These are phyloP conservation scores for Zaprionus obscuricornis DNA, from an alignment of 2,888 invertebrate species.

Conservation along the genomic window DNA sequence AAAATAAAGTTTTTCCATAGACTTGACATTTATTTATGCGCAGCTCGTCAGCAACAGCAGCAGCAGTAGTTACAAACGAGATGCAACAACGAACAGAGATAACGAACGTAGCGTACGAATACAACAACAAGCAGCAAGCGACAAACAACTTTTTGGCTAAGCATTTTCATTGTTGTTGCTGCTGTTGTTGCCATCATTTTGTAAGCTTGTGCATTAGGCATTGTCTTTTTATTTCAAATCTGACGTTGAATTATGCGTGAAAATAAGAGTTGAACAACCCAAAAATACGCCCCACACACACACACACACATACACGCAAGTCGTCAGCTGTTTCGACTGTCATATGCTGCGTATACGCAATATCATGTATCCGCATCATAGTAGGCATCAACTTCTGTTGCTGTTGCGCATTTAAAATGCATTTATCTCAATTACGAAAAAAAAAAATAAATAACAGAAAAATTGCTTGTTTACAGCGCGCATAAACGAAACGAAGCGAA, in stretches of 20 bases:
- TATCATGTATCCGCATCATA: conserved; percentile 48
- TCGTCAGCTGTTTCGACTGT: background rate
- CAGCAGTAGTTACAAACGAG: conserved; percentile 29
- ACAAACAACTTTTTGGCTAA: conserved; percentile 44
- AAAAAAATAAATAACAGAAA: conserved; percentile 34
- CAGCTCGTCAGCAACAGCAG: conserved; percentile 55
- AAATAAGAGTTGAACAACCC: conserved; percentile 33
- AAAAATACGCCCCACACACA: background rate
- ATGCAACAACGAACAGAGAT: conserved; percentile 48
- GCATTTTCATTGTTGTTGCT: conserved; percentile 20
- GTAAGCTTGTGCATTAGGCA: conserved; percentile 49
- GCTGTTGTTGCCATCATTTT: conserved; percentile 53
- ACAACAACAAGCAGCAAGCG: conserved; percentile 34
- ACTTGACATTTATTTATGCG: conserved; percentile 62
- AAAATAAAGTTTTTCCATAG: conserved; percentile 29
- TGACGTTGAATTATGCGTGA: conserved; percentile 50
- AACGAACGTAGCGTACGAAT: conserved; percentile 34
- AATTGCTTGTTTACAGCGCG: conserved; percentile 63
- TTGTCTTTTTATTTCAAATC: conserved; percentile 44
- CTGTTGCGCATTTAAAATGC: conserved; percentile 67
- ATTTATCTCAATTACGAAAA: conserved; percentile 75
- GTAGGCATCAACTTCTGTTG: conserved; percentile 27
- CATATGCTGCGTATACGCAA: conserved; percentile 57
- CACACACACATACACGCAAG: no score
- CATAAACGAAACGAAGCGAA: conserved; percentile 58